These are phyloP conservation scores for Synergus gifuensis DNA, from an alignment of 2,888 invertebrate genomes.

Conservation along the genomic window DNA sequence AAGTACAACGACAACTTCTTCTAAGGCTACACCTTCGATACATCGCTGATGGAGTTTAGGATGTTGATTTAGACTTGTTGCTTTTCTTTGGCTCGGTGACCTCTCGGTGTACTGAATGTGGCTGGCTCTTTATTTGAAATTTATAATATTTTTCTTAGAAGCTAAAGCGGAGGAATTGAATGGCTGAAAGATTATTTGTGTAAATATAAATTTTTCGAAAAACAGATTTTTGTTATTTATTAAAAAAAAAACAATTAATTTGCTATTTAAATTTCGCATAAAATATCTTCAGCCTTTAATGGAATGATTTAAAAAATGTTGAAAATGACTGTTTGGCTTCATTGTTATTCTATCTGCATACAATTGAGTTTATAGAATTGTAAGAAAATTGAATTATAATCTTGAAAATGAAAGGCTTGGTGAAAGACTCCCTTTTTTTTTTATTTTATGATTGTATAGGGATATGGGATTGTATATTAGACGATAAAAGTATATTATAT, in stretches of 20 bases:
- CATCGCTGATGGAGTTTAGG: constrained; percentile 58
- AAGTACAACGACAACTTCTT: constrained; percentile 53
- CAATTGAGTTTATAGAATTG: background rate
- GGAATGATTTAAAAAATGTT: no score
- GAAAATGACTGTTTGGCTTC: no score
- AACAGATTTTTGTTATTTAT: background rate
- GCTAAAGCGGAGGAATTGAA: background rate
- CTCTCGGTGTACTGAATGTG: background rate
- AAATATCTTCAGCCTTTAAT: no score
- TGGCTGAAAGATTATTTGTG: background rate
- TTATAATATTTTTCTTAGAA: background rate
- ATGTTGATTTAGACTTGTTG: constrained; percentile 16
- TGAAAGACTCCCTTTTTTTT: background rate
- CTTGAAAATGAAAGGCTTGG: background rate
- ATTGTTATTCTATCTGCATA: background rate
- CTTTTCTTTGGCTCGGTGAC: background rate
- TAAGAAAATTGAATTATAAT: background rate
- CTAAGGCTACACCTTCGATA: constrained; percentile 55
- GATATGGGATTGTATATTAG: background rate
- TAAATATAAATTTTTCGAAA: background rate
- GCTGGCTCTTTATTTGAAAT: background rate
- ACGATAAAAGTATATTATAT: background rate
- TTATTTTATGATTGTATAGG: background rate
- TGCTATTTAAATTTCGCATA: background rate
- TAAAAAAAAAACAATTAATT: background rate